Percentiles rank a stretch among this genome's conserved stretches.
Evolutionary conservation across 2,888 invertebrate species (phyloP).

Genomic region (Scaptomyza polygonia): DNA sequence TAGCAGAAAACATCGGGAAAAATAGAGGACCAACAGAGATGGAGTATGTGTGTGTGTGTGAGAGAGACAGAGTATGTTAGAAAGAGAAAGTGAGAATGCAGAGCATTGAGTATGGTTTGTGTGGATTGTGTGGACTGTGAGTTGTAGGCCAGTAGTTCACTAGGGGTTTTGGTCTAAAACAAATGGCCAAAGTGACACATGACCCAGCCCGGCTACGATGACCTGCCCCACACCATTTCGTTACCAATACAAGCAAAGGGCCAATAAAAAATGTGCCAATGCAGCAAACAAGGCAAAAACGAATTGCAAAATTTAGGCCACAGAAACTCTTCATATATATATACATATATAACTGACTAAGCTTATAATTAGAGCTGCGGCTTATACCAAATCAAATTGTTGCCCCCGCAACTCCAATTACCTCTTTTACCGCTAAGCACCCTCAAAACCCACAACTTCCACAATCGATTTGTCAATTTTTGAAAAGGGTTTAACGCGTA

Average conservation of each 20-base stretch:
- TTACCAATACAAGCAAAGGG: neutral
- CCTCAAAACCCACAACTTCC: neutral
- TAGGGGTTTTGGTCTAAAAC: conserved; percentile 65
- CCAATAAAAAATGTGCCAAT: conserved; percentile 25
- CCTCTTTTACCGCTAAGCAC: neutral
- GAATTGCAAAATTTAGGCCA: conserved; percentile 15
- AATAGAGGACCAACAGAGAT: no score
- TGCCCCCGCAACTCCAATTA: no score
- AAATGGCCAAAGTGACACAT: conserved; percentile 74
- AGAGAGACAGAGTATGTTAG: no score
- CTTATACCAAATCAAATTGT: conserved; percentile 10
- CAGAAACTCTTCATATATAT: conserved; percentile 24
- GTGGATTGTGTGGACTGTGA: neutral
- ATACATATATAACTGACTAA: conserved; percentile 24
- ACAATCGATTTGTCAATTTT: conserved; percentile 51
- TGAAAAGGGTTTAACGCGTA: conserved; percentile 51
- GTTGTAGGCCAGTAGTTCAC: conserved; percentile 49
- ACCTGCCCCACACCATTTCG: neutral
- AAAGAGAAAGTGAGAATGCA: neutral
- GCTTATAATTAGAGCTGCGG: conserved; percentile 42
- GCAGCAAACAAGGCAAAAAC: conserved; percentile 11
- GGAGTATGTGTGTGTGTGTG: no score
- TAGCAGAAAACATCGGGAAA: no score
- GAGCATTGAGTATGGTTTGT: conserved; percentile 4
- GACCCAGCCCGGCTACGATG: conserved; percentile 39